Evolutionary conservation across 2,888 invertebrate species (phyloP), one percentile per base, ranked within the genome.

Genomic region (Volucella inanis): DNA sequence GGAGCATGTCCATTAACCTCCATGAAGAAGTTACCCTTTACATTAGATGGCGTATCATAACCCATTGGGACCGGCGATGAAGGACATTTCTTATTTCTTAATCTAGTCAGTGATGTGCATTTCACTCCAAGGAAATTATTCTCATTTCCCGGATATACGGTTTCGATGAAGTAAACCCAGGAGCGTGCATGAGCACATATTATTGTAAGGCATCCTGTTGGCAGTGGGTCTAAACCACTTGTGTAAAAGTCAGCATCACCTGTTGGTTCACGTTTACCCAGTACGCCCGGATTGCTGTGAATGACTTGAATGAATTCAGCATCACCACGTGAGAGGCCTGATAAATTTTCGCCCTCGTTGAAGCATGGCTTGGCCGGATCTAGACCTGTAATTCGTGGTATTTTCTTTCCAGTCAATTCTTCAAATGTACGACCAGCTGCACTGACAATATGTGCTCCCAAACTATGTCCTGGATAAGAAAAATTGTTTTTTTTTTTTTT

Each of bases 331-430:
- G 87, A 87, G 2, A 92, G 59, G 0, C 91, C 90, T 0, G 90
- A 88, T 1, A 91, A 67, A 0, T 83, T 74, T 11, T 90, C 88
- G 31, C 89, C 88, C 18, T 89, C 87, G 50, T 92, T 91, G 72
- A 92, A 91, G 47, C 91, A 92, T 14, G 91, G 91, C 54, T 90
- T 91, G 3, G 92, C 92, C 2, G 92, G 92, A 88, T 92, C 92
- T 18, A 92, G 85, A 8, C 90, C 92, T 0, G 91, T 92, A 47
- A 92, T 91, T 12, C 91, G 89, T 10, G 89, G 88, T 22, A 92
- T 88, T 10, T 87, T 22, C 59, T 89, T 87, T 4, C 88, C 89
- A 1, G 92, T 90, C 2, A 89, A 65, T 2, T 87, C 78, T 43
- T 80, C 88, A 55, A 91, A 92, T 12, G 88, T 88, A 11, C 90